These are phyloP conservation scores for Rugalucina vietnamica DNA, from an alignment of 2,888 invertebrate species.

Conservation along the genomic window DNA sequence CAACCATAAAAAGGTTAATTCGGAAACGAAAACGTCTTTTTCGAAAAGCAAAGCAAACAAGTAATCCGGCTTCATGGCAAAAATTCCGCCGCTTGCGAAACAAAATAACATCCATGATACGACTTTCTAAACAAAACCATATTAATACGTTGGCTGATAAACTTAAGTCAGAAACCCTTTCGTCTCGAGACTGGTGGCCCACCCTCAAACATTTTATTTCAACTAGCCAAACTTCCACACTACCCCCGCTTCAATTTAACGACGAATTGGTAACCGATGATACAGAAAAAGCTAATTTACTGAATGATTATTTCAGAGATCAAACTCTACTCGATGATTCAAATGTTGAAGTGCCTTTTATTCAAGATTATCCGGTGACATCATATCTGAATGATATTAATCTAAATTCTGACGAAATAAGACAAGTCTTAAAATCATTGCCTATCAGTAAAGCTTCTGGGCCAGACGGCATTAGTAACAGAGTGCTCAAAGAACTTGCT, in stretches of 20 bases:
- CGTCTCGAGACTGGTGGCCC: neutral
- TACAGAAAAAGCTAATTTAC: neutral
- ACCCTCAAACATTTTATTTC: neutral
- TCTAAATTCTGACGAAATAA: neutral
- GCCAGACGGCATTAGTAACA: constrained; percentile 3
- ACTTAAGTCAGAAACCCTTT: neutral
- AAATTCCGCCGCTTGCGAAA: neutral
- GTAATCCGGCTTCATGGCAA: neutral
- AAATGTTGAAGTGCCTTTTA: neutral
- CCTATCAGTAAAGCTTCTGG: neutral
- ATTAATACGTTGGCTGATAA: neutral
- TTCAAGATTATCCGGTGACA: neutral
- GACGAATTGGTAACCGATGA: neutral
- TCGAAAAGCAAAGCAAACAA: neutral
- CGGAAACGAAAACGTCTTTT: neutral
- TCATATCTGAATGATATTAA: neutral
- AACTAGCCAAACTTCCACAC: neutral
- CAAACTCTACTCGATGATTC: neutral
- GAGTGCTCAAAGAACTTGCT: neutral
- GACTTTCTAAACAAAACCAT: neutral
- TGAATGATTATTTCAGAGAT: neutral
- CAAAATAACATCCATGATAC: neutral
- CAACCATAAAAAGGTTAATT: neutral
- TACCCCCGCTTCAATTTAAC: neutral
- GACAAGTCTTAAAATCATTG: neutral